These are phyloP conservation scores for Drosophila tristis DNA, from an alignment of 1,140 invertebrate species.

Conservation along the genomic window DNA sequence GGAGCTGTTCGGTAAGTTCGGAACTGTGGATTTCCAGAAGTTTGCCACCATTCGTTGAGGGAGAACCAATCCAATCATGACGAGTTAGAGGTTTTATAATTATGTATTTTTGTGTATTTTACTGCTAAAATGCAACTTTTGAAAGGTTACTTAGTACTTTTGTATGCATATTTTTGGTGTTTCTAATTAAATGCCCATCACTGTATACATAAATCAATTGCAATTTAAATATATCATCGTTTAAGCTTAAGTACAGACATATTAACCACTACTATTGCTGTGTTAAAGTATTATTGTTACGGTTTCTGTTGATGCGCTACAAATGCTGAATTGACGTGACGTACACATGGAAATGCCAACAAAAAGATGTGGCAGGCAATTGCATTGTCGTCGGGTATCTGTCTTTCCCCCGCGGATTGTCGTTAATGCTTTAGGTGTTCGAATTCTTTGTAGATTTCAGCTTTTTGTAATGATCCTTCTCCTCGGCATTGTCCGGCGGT, in stretches of 20 bases:
- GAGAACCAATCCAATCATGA: conserved; percentile 23
- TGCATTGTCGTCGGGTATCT: conserved; percentile 27
- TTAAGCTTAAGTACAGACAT: conserved; percentile 69
- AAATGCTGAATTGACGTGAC: conserved; percentile 34
- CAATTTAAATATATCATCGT: conserved; percentile 32
- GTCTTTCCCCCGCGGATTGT: conserved; percentile 32
- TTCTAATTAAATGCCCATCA: conserved; percentile 57
- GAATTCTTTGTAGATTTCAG: conserved; percentile 86
- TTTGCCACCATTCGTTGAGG: conserved; percentile 90
- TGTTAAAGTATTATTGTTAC: conserved; percentile 66
- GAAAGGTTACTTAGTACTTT: conserved; percentile 49
- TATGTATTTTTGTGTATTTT: conserved; percentile 36
- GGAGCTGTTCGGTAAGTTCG: conserved; percentile 91
- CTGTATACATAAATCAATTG: conserved; percentile 37
- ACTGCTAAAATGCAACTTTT: conserved; percentile 50
- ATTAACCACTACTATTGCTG: conserved; percentile 67
- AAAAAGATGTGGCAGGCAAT: conserved; percentile 53
- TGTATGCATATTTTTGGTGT: conserved; percentile 64
- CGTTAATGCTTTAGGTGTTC: conserved; percentile 36
- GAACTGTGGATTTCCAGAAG: conserved; percentile 92
- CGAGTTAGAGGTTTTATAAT: conserved; percentile 26
- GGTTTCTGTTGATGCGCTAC: conserved; percentile 9
- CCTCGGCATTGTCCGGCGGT: conserved; percentile 91
- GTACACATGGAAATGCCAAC: conserved; percentile 48
- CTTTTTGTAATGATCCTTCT: conserved; percentile 92